Conservation (phyloP, 2,113 vertebrate genomes). For the Riparia riparia region DNA sequence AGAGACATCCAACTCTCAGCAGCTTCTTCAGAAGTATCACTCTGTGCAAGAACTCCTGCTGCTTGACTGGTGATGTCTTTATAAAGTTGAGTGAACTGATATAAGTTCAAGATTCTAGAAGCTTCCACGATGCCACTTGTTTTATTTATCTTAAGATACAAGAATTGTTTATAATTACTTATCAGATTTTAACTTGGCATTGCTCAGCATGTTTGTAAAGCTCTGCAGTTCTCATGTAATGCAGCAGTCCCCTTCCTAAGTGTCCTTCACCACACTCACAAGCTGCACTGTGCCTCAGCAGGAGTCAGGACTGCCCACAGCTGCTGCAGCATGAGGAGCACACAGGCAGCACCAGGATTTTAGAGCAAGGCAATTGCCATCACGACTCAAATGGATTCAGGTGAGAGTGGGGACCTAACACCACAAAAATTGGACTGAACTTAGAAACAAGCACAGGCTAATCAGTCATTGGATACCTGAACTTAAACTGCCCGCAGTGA, state of each 20-base stretch:
- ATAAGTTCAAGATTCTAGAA: conserved; percentile 96
- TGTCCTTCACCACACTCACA: background rate
- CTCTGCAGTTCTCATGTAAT: background rate
- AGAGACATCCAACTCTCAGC: conserved; percentile 78
- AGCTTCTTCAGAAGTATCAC: conserved; percentile 75
- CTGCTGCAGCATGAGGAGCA: background rate
- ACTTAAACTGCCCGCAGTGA: background rate
- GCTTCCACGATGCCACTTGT: conserved; percentile 89
- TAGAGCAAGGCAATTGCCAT: background rate
- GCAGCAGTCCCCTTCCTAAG: background rate
- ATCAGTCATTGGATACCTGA: background rate
- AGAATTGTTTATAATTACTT: conserved; percentile 32
- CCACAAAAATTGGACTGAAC: background rate
- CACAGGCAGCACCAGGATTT: background rate
- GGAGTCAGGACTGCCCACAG: background rate
- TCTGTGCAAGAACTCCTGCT: conserved; percentile 83
- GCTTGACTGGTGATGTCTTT: conserved; percentile 95
- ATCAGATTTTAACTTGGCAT: background rate
- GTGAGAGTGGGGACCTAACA: background rate
- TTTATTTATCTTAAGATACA: conserved; percentile 91
- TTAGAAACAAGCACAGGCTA: background rate
- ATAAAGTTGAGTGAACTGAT: conserved; percentile 97
- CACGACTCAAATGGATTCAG: background rate
- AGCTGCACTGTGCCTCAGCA: background rate
- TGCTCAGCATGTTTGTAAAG: background rate